Conservation (phyloP, 2,888 invertebrate species). For the Oxytorus armatus region DNA sequence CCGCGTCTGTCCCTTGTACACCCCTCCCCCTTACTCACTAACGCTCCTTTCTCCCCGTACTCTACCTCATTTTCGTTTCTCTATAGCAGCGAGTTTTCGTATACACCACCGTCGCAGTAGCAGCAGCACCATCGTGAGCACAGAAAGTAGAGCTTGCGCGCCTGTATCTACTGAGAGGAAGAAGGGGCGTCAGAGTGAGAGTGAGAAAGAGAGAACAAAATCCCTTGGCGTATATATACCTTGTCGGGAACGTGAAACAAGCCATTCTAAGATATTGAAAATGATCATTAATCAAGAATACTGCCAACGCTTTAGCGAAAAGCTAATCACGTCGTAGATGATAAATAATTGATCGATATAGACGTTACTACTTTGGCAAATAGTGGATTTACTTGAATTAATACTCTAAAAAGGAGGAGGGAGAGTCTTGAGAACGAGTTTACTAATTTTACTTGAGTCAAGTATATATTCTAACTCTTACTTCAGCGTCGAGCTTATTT, state of each 20-base stretch:
- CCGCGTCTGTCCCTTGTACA: constrained; percentile 53
- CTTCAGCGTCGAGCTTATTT: too few species aligned
- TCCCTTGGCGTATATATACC: constrained; percentile 36
- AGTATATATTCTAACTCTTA: too few species aligned
- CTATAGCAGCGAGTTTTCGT: constrained; percentile 56
- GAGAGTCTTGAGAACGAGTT: too few species aligned
- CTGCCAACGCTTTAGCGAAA: constrained; percentile 36
- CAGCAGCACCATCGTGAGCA: constrained; percentile 35
- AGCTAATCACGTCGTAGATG: constrained; percentile 37
- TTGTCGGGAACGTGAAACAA: constrained; percentile 56
- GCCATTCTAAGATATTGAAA: constrained; percentile 64
- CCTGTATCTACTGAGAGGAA: constrained; percentile 57
- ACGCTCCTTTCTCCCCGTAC: constrained; percentile 40
- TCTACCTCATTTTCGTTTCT: constrained; percentile 50
- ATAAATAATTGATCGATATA: constrained; percentile 22
- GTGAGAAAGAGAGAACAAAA: constrained; percentile 32
- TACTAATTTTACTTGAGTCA: too few species aligned
- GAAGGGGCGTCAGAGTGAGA: constrained; percentile 18
- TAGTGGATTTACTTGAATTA: background rate
- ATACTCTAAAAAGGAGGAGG: too few species aligned
- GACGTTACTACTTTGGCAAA: background rate
- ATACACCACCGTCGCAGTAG: constrained; percentile 17
- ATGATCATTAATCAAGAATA: constrained; percentile 61
- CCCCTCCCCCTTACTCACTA: constrained; percentile 45
- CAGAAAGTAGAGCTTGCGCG: constrained; percentile 51